These are phyloP conservation scores for Papio anubis DNA, from an alignment of 2,113 vertebrate species.

Conservation along the genomic window DNA sequence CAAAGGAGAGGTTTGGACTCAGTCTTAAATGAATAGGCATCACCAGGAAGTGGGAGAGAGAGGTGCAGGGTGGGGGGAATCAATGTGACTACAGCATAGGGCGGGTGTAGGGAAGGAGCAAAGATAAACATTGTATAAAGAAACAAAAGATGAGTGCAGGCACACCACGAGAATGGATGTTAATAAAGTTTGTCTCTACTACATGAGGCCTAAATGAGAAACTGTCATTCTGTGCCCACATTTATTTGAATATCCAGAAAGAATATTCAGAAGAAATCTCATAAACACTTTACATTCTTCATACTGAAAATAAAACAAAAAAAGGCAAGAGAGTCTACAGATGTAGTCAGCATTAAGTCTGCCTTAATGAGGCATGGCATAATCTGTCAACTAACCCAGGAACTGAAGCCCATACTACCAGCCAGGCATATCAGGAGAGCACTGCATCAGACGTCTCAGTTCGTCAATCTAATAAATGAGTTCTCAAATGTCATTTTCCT, in stretches of 20 bases:
- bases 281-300: background rate
- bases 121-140: background rate
- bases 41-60: background rate
- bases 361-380: conserved; percentile 46
- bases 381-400: conserved; percentile 43
- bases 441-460: conserved; percentile 7
- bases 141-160: background rate
- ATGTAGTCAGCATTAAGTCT: background rate
- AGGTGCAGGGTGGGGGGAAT: background rate
- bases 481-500: conserved; percentile 68
- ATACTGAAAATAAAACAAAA: conserved; percentile 37
- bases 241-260: conserved; percentile 42
- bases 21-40: background rate
- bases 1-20: background rate
- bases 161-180: background rate
- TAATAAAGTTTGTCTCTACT: background rate
- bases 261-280: background rate
- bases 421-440: conserved; percentile 38
- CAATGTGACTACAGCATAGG: background rate
- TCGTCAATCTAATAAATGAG: conserved; percentile 72
- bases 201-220: background rate
- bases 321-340: background rate
- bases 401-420: background rate
- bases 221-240: background rate
- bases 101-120: background rate